A percentile compares a stretch with the other conserved stretches of the same genome.
These are phyloP conservation scores for Laupala kohalensis DNA, from an alignment of 1,140 invertebrate species.

Conservation along the genomic window DNA sequence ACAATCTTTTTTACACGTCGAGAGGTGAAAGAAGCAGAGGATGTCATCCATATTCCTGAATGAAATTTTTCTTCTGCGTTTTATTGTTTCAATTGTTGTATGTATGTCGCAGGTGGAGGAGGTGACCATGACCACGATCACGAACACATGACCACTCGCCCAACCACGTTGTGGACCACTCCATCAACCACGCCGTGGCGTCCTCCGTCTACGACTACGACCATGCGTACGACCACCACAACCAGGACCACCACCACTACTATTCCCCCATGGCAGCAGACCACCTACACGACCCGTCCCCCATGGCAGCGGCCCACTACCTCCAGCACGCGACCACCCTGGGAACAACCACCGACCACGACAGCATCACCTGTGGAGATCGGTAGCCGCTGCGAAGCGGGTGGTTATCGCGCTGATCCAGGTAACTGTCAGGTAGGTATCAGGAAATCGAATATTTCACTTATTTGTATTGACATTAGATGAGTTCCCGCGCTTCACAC, in stretches of 20 bases:
- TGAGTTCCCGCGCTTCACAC: too few species aligned
- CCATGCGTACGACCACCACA: constrained; percentile 21
- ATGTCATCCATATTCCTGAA: too few species aligned
- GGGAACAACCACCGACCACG: constrained; percentile 17
- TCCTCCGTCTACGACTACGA: constrained; percentile 25
- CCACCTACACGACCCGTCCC: constrained; percentile 21
- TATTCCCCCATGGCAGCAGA: constrained; percentile 19
- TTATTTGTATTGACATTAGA: too few species aligned
- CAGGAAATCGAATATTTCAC: too few species aligned
- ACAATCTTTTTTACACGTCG: too few species aligned
- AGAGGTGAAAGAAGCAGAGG: too few species aligned
- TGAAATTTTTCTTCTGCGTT: too few species aligned
- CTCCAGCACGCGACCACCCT: constrained; percentile 25
- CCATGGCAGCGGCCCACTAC: constrained; percentile 26
- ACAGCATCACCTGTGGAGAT: constrained; percentile 18
- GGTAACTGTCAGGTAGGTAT: constrained; percentile 48
- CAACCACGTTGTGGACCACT: constrained; percentile 23
- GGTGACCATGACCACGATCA: constrained; percentile 17
- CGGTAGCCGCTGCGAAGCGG: constrained; percentile 38
- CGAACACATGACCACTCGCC: constrained; percentile 20
- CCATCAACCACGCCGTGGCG: constrained; percentile 24
- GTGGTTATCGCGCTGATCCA: constrained; percentile 49
- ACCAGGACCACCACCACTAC: constrained; percentile 18
- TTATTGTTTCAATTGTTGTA: too few species aligned
- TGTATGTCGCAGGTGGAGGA: too few species aligned